Evolutionary conservation across 2,888 invertebrate species (phyloP), one percentile per base, ranked within the genome.

Genomic region (Gastracanthus pulcherrimus): DNA sequence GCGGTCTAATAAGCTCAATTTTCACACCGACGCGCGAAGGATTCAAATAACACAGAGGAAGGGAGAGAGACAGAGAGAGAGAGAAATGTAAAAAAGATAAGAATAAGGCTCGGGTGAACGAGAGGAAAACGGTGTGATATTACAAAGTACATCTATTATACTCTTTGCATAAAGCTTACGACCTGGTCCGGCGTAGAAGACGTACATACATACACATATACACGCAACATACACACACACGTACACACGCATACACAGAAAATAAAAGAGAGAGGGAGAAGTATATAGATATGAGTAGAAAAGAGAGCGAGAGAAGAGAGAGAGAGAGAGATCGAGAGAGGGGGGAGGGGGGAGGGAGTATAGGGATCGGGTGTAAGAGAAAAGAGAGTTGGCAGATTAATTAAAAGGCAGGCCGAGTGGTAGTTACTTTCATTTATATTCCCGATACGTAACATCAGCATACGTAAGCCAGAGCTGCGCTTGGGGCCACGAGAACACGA

Each of bases 391-490:
- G 36, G 62, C 36, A 55, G 72, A 81, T 81, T 81, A 81, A 81
- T 81, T 81, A 81, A 77, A 81, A 69, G 81, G 55, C 67, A 38
- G 34, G 60, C 9, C 23, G 16, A 13, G 36, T 19, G 19, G 23
- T 36, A 74, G 79, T 74, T 76, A 70, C 74, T 80, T 70, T 64
- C 80, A 80, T 80, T 80, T 80, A 80, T 80, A 80, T 80, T 80
- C 62, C 75, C 75, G 75, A 80, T 76, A 80, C 64, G 67, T 76
- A 76, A 36, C 78, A 71, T 78, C 78, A 78, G 78, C 71, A 72
- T 66, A 72, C 55, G 78, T 71, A 77, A 77, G 41, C 48, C 51
- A 16, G 62, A 64, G 76, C n/a, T n/a, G n/a, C n/a, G n/a, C n/a
- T n/a, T n/a, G n/a, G n/a, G n/a, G n/a, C 58, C 58, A 23, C 23